Conservation (phyloP, 1,140 invertebrate genomes). For the Palaemon carinicauda region DNA sequence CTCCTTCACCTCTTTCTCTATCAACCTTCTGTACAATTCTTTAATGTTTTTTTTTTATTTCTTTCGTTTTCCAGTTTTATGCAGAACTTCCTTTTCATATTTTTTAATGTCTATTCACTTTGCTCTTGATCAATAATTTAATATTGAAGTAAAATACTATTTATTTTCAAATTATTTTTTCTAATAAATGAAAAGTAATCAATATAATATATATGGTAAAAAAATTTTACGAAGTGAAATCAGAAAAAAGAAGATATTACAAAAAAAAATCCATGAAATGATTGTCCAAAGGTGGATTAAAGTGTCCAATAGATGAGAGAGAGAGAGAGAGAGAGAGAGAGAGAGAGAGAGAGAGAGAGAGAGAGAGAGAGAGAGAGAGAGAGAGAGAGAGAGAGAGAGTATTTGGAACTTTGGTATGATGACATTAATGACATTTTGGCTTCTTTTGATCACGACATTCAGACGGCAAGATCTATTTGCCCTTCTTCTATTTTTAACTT, state of each 20-base stretch:
- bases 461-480: no score
- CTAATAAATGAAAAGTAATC: neutral
- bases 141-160: neutral
- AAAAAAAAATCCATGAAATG: neutral
- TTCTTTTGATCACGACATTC: no score
- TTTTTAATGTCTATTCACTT: no score
- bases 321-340: slow-evolving; percentile 4
- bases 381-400: no score
- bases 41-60: no score
- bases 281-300: neutral
- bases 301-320: neutral
- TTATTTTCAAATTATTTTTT: no score
- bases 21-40: neutral
- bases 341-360: neutral
- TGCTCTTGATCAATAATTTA: neutral
- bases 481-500: no score
- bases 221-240: neutral
- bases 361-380: no score
- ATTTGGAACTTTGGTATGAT: no score
- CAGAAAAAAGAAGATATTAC: neutral
- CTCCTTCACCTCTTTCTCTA: neutral
- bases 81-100: no score
- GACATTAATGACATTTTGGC: no score
- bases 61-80: no score
- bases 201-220: neutral